Evolutionary conservation across 2,113 vertebrate genomes (phyloP).

Genomic region (Anoura caudifer): DNA sequence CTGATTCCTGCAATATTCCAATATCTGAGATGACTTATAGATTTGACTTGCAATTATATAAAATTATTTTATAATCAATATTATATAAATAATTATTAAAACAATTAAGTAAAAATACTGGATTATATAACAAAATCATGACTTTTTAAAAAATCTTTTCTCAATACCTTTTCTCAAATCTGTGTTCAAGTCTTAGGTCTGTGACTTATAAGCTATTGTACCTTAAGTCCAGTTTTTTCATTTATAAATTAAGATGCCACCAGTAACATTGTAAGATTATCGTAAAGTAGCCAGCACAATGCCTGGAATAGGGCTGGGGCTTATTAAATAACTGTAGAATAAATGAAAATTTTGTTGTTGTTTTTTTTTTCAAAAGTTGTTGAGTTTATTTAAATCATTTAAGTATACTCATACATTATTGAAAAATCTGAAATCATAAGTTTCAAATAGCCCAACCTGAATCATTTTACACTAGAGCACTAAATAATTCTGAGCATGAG

Average conservation of each 20-base stretch:
- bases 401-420: background rate
- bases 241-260: background rate
- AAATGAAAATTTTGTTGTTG: background rate
- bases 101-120: background rate
- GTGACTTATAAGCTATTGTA: background rate
- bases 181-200: background rate
- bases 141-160: background rate
- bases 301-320: background rate
- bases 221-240: background rate
- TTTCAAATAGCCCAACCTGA: background rate
- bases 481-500: background rate
- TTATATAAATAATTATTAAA: background rate
- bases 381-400: background rate
- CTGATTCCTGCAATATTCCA: background rate
- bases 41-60: background rate
- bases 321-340: background rate
- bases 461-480: background rate
- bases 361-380: background rate
- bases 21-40: background rate
- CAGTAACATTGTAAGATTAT: background rate
- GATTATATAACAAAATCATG: background rate
- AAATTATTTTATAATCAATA: background rate
- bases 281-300: background rate
- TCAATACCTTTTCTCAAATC: background rate
- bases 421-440: background rate